Percentiles rank a stretch among this genome's conserved stretches.
phyloP scores from a whole-genome alignment of 2,888 invertebrate species.

The Teinopalpus imperialis region DNA sequence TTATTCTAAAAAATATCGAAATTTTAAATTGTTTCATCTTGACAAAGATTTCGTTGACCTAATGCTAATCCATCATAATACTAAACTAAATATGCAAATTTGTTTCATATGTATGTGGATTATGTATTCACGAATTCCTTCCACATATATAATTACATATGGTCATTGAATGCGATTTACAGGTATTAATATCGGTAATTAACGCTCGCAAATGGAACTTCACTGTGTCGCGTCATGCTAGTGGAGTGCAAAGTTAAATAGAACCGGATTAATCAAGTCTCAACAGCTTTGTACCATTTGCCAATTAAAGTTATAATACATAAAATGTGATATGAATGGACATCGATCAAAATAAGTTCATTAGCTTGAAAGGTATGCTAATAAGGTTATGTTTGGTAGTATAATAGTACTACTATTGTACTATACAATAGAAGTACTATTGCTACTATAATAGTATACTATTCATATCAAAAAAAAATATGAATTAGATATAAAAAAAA shows the following conservation, averaged over 20 bases:
- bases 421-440: too few species aligned
- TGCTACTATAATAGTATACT: too few species aligned
- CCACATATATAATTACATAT: conserved; percentile 42
- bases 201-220: conserved; percentile 48
- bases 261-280: conserved; percentile 16
- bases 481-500: too few species aligned
- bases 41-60: too few species aligned
- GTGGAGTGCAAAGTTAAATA: conserved; percentile 17
- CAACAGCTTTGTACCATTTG: conserved; percentile 1
- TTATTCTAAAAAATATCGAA: background rate
- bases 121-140: conserved; percentile 34
- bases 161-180: conserved; percentile 44
- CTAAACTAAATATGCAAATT: conserved; percentile 38
- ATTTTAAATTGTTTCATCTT: background rate
- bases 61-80: background rate
- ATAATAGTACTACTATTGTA: too few species aligned
- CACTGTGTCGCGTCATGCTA: conserved; percentile 14
- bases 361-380: too few species aligned
- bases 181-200: conserved; percentile 52
- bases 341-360: too few species aligned
- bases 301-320: conserved; percentile 4
- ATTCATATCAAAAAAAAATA: too few species aligned
- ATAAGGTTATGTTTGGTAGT: too few species aligned
- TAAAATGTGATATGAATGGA: background rate
- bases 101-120: conserved; percentile 49